Conservation (phyloP, 2,113 vertebrate genomes). For the Colossoma macropomum region DNA sequence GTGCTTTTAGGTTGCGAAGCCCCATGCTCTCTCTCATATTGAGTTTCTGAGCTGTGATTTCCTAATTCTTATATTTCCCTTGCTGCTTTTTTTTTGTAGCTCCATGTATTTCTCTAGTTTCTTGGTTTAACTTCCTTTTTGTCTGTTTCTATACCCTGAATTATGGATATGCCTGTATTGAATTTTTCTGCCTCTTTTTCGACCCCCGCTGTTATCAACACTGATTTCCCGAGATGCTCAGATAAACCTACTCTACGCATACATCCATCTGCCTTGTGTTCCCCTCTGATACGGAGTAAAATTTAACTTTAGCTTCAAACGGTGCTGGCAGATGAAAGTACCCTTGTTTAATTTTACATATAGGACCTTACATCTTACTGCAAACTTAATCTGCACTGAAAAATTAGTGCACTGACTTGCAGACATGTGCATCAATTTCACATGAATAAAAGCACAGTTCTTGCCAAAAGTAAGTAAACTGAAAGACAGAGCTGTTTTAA, state of each 20-base stretch:
- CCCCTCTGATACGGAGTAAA: not conserved
- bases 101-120: not conserved
- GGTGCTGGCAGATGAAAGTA: not conserved
- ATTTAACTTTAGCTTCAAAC: not conserved
- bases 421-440: too few relatives aligned
- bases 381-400: too few relatives aligned
- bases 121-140: not conserved
- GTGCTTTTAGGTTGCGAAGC: not conserved
- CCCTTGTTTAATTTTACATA: not conserved
- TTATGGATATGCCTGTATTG: not conserved
- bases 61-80: not conserved
- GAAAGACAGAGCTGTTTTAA: too few relatives aligned
- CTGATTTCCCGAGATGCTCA: not conserved
- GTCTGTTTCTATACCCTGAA: not conserved
- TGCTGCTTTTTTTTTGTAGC: not conserved
- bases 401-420: too few relatives aligned
- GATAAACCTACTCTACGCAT: not conserved
- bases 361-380: not conserved
- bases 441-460: too few relatives aligned
- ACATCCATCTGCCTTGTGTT: not conserved
- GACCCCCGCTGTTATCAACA: not conserved
- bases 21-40: not conserved
- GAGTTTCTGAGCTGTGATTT: not conserved
- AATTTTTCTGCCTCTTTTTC: not conserved
- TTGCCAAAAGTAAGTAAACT: too few relatives aligned